Evolutionary conservation across 2,113 vertebrate genomes (phyloP).

Genomic region (Gymnobelideus leadbeateri): DNA sequence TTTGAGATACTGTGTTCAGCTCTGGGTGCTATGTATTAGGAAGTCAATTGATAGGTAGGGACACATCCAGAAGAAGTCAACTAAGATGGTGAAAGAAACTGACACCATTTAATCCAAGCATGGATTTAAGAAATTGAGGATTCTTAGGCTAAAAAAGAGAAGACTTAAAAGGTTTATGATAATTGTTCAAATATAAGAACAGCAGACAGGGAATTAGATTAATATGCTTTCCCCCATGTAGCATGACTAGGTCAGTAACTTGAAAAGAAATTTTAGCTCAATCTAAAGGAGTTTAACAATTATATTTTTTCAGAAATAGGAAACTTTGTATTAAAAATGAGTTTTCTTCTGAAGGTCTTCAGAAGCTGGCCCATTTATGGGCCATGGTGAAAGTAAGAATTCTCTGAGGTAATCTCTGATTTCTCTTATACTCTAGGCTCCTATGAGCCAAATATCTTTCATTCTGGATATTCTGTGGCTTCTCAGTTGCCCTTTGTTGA

Average conservation of each 20-base stretch:
- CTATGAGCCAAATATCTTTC: background rate
- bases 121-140: background rate
- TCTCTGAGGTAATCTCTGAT: background rate
- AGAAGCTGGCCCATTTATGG: background rate
- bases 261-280: too few relatives aligned
- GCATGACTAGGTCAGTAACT: too few relatives aligned
- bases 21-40: too few relatives aligned
- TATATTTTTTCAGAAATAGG: too few relatives aligned
- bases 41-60: background rate
- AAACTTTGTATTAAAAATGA: too few relatives aligned
- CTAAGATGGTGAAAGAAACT: background rate
- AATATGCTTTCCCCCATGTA: too few relatives aligned
- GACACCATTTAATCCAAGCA: background rate
- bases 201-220: too few relatives aligned
- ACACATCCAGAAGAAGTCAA: background rate
- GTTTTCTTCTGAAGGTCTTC: background rate
- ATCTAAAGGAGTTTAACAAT: too few relatives aligned
- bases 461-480: background rate
- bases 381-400: background rate
- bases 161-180: too few relatives aligned
- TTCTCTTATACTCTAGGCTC: background rate
- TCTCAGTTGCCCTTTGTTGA: background rate
- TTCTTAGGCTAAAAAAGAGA: too few relatives aligned
- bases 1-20: too few relatives aligned
- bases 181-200: too few relatives aligned